A percentile compares a stretch with the other conserved stretches of the same genome.
phyloP scores from a whole-genome alignment of 92 coral and sea anemone genomes.

The Epizoanthus ramosus region DNA sequence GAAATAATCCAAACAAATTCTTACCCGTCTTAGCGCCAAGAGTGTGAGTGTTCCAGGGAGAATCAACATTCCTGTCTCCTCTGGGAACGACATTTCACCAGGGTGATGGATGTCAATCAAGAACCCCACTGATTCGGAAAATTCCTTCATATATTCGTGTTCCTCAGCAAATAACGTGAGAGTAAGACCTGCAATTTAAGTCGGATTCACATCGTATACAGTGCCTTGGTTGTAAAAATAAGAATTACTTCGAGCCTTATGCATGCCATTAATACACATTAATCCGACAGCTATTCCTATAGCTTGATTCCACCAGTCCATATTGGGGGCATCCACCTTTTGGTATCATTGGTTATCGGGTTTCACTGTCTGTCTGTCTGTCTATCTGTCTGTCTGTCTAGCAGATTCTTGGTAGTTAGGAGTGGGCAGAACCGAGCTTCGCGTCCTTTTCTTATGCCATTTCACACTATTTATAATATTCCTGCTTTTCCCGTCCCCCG shows the following conservation, averaged over 20 bases:
- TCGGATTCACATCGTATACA: no score
- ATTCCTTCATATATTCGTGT: conserved; percentile 14
- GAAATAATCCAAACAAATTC: background rate
- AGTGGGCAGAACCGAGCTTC: background rate
- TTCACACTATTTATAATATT: background rate
- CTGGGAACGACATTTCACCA: conserved; percentile 29
- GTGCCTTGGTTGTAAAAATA: no score
- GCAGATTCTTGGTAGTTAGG: no score
- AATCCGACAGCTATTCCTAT: no score
- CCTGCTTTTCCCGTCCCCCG: background rate
- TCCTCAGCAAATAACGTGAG: conserved; percentile 24
- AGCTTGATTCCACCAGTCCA: no score
- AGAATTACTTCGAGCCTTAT: no score
- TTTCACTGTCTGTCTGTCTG: no score
- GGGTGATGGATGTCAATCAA: conserved; percentile 26
- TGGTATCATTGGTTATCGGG: no score
- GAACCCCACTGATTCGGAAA: conserved; percentile 20
- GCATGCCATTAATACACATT: no score
- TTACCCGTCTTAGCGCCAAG: conserved; percentile 10
- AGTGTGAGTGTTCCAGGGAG: conserved; percentile 8
- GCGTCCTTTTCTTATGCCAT: background rate
- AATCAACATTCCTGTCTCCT: conserved; percentile 10
- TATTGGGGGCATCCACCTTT: no score
- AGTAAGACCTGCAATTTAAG: conserved; percentile 13
- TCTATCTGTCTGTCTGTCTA: no score